A percentile compares a stretch with the other conserved stretches of the same genome.
Evolutionary conservation across 2,113 vertebrate genomes (phyloP).

Genomic region (Sander vitreus): DNA sequence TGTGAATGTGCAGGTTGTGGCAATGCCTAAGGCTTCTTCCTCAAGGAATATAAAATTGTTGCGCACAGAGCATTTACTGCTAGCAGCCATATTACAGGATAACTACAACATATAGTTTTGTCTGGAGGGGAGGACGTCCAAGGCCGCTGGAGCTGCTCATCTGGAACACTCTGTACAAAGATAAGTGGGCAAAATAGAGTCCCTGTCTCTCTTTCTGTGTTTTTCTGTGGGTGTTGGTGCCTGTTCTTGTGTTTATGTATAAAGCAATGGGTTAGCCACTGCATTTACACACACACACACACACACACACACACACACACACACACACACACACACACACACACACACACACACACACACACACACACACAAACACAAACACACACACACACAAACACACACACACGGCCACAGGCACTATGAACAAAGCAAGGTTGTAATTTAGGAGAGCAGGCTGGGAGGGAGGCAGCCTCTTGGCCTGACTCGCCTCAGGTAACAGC

Average conservation of each 20-base stretch:
- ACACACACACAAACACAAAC: constrained; percentile 4
- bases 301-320: constrained; percentile 4
- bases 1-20: constrained; percentile 30
- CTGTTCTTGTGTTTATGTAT: constrained; percentile 65
- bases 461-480: constrained; percentile 64
- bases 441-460: constrained; percentile 66
- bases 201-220: constrained; percentile 26
- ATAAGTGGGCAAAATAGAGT: constrained; percentile 64
- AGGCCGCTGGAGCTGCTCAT: constrained; percentile 67
- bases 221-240: constrained; percentile 51
- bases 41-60: constrained; percentile 34
- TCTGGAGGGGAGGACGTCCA: constrained; percentile 50
- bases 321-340: constrained; percentile 4
- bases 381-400: constrained; percentile 1
- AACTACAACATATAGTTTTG: constrained; percentile 71
- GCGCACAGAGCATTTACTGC: constrained; percentile 42
- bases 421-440: constrained; percentile 71
- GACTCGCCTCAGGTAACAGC: constrained; percentile 80
- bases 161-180: constrained; percentile 71
- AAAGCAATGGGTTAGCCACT: constrained; percentile 54
- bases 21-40: constrained; percentile 32
- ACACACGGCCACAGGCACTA: constrained; percentile 64
- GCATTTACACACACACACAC: constrained; percentile 16
- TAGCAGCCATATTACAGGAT: constrained; percentile 68
- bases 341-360: constrained; percentile 3